phyloP scores from a whole-genome alignment of 2,888 invertebrate genomes.

The Megamerina dolium region DNA sequence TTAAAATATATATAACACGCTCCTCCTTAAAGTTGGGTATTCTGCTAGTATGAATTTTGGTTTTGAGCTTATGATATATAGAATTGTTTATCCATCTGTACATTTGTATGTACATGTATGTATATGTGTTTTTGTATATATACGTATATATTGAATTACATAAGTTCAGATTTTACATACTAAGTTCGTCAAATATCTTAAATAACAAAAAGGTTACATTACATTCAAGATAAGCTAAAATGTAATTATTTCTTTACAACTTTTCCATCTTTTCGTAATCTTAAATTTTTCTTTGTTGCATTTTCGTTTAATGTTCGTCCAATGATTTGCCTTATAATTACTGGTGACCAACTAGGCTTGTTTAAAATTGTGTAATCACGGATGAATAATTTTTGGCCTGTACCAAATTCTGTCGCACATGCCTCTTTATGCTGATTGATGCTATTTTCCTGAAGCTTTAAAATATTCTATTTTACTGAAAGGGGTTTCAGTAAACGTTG shows the following conservation, averaged over 20 bases:
- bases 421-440: slow-evolving; percentile 10
- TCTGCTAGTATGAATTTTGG: no score
- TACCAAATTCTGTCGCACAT: slow-evolving; percentile 6
- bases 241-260: background rate
- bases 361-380: slow-evolving; percentile 17
- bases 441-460: slow-evolving; percentile 9
- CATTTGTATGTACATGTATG: background rate
- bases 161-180: background rate
- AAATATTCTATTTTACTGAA: slow-evolving; percentile 9
- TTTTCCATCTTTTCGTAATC: background rate
- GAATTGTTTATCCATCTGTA: no score
- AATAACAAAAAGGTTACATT: no score
- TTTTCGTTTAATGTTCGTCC: slow-evolving; percentile 4
- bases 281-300: background rate
- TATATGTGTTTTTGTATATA: background rate
- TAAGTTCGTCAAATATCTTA: no score
- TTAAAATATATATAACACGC: no score
- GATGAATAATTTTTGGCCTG: slow-evolving; percentile 13
- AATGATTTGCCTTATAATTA: slow-evolving; percentile 13
- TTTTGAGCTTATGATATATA: no score
- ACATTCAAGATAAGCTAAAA: no score
- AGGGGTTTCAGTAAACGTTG: slow-evolving; percentile 10
- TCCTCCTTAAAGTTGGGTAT: no score
- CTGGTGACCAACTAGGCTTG: slow-evolving; percentile 15
- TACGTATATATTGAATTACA: background rate